These are phyloP conservation scores for Agonum fuliginosum DNA, from an alignment of 2,888 invertebrate species.

Conservation along the genomic window DNA sequence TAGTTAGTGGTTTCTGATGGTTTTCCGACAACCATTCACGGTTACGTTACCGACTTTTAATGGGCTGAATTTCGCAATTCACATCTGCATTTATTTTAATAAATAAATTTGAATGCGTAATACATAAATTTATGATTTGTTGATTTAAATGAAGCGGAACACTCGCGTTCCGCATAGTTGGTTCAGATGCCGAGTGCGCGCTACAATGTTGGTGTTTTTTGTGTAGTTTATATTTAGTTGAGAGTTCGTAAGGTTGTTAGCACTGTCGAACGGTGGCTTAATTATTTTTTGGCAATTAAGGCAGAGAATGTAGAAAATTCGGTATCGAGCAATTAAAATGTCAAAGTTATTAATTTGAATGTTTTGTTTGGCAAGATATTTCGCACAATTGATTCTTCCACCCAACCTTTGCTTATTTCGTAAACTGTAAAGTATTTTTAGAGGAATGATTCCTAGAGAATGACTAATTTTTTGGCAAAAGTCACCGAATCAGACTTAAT, in stretches of 20 bases:
- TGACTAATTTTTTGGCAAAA: conserved; percentile 60
- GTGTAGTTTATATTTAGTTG: conserved; percentile 31
- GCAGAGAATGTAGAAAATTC: conserved; percentile 16
- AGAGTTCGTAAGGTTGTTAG: conserved; percentile 33
- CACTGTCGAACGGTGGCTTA: conserved; percentile 26
- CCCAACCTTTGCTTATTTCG: conserved; percentile 48
- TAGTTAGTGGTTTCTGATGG: conserved; percentile 46
- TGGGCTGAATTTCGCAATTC: no score
- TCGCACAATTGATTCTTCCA: conserved; percentile 55
- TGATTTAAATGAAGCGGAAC: neutral
- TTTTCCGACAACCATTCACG: conserved; percentile 17
- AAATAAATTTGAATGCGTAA: neutral
- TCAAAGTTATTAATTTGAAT: conserved; percentile 44
- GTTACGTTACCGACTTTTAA: neutral
- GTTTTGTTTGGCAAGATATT: conserved; percentile 55
- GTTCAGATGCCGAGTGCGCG: neutral
- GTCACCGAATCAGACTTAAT: conserved; percentile 53
- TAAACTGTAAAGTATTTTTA: conserved; percentile 52
- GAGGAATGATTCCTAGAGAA: conserved; percentile 56
- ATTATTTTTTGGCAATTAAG: conserved; percentile 42
- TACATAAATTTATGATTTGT: neutral
- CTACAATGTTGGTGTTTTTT: neutral
- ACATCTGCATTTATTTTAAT: neutral
- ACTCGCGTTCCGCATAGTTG: conserved; percentile 7
- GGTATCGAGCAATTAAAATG: conserved; percentile 22